Base-by-base conservation (phyloP, 2,113 vertebrate genomes). In the Paedocypris sp. region DNA sequence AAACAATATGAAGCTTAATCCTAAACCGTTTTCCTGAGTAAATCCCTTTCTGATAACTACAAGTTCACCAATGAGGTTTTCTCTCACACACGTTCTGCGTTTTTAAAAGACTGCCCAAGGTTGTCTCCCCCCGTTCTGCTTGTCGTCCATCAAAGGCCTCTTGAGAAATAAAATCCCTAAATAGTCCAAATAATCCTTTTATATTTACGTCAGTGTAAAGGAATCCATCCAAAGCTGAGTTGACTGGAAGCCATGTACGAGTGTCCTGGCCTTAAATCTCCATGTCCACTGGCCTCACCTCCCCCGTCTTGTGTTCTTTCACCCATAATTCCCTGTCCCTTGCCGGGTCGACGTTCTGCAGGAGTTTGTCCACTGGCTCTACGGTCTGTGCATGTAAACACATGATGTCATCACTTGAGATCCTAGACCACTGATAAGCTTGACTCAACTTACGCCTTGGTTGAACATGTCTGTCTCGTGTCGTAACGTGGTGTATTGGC, bases 381-480 rank as follows among this genome's bases (percentile, higher is more conserved):
- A 96, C 84, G 64, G 93, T 98, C 94, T 99, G 82, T 60, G 86
- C n/a, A 20, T 18, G 73, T 10, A 58, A 64, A 68, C 59, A 50
- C 10, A 18, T 8, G 29, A 1, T n/a, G n/a, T 53, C 13, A 4
- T 38, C 11, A 10, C 13, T 53, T 20, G 4, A 3, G n/a, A 31
- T 28, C 33, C 39, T 11, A 42, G 8, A 26, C 4, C 15, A 33
- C 13, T 16, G n/a, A n/a, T 6, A 19, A 4, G 26, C 26, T 2
- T 16, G 32, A 4, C 12, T 29, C 13, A 6, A 87, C 94, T 92
- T 72, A 98, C 95, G 9, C 95, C 92, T 88, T 99, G 95, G 87
- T 98, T 99, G 83, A 99, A 99, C 95, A 99, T 99, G 80, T 98
- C 95, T 0, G 95, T 98, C 78, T 99, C 95, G 0, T 99, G 95